Evolutionary conservation across 2,888 invertebrate genomes (phyloP).

Genomic region (Eupithecia exiguata): DNA sequence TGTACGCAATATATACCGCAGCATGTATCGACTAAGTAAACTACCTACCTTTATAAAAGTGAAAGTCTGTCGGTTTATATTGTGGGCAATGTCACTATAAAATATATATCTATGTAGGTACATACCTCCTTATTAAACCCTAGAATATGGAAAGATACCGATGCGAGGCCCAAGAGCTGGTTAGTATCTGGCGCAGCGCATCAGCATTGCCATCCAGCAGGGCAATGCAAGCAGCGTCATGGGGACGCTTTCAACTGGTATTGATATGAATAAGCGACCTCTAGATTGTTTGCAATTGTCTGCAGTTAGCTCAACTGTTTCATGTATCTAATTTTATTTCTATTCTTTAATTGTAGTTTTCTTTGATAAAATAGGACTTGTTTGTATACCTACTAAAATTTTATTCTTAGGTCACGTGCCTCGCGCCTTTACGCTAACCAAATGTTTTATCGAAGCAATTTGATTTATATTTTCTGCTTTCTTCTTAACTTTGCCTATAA

Average conservation of each 20-base stretch:
- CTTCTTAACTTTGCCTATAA: constrained; percentile 46
- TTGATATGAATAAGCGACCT: neutral
- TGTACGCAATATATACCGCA: constrained; percentile 42
- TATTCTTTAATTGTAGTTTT: neutral
- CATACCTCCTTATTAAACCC: neutral
- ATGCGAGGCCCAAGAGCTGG: neutral
- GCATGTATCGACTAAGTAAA: constrained; percentile 36
- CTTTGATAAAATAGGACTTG: neutral
- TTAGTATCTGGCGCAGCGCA: neutral
- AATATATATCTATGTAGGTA: neutral
- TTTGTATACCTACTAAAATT: neutral
- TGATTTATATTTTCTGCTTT: constrained; percentile 53
- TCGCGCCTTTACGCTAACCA: neutral
- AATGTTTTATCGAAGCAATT: constrained; percentile 45
- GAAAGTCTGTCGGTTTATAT: constrained; percentile 1
- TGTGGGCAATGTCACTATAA: neutral
- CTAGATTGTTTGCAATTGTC: neutral
- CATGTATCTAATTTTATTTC: neutral
- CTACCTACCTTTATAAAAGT: neutral
- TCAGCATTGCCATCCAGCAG: neutral
- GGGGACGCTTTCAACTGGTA: neutral
- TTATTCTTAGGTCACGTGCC: neutral
- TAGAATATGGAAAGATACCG: neutral
- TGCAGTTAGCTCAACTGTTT: neutral
- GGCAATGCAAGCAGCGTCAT: neutral